Evolutionary conservation across 2,797 vertebrate genomes (phyloP).

Genomic region (Myotis daubentonii): DNA sequence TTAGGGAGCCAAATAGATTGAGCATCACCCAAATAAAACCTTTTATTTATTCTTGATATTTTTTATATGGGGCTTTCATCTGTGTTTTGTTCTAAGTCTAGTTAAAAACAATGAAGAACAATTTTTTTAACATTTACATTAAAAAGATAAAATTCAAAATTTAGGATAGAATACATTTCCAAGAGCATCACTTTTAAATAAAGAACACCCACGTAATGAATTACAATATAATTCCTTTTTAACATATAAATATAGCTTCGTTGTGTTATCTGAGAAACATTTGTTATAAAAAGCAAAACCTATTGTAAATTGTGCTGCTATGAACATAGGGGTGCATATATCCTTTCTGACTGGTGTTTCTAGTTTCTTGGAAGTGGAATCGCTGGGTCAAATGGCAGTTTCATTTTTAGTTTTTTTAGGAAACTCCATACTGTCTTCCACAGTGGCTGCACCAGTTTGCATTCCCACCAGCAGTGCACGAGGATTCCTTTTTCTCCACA

Average conservation of each 20-base stretch:
- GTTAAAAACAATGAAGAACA: background rate
- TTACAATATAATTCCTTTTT: background rate
- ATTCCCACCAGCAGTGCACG: too few relatives aligned
- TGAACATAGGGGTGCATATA: too few relatives aligned
- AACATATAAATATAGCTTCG: background rate
- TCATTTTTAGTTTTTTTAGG: too few relatives aligned
- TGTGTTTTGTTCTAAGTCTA: background rate
- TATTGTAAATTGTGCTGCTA: background rate
- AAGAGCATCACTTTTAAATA: conserved; percentile 1
- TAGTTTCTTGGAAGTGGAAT: too few relatives aligned
- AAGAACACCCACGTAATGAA: background rate
- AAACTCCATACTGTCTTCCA: too few relatives aligned
- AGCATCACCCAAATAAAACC: background rate
- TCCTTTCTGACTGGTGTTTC: too few relatives aligned
- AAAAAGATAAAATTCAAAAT: background rate
- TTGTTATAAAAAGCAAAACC: background rate
- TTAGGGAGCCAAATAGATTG: background rate
- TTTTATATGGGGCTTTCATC: conserved; percentile 21
- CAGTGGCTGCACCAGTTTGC: too few relatives aligned
- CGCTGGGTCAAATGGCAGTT: too few relatives aligned
- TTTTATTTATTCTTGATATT: background rate
- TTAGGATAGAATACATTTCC: background rate
- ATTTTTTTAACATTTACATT: background rate
- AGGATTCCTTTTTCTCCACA: too few relatives aligned
- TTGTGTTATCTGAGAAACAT: background rate